Base-by-base conservation (phyloP, 1,140 invertebrate species). In the Ips typographus region DNA sequence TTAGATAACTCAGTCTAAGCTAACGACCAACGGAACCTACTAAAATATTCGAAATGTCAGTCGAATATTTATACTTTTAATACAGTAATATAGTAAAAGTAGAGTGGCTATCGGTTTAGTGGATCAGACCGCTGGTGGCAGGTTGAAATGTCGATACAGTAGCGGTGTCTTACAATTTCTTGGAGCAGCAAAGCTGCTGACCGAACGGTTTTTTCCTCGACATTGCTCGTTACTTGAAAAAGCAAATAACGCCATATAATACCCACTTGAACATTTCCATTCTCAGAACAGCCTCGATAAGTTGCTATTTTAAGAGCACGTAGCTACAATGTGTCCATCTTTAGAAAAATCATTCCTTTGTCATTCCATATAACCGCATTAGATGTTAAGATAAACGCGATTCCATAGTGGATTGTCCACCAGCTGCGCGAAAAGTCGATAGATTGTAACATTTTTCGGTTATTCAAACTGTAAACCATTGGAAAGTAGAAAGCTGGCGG, bases 1-100 rank as follows among this genome's bases (percentile, higher is more conserved):
- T 49, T 49, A 49, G 44, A 49, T 49, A 49, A 49, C 44, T 49
- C 44, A 22, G 22, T 49, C 44, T 49, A 49, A 22, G 44, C 44
- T 49, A 49, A 49, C 44, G 44, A 49, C 44, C 44, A 49, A 22
- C 44, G 22, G 22, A 49, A 6, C 22, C 44, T 49, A 49, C 22
- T 22, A 22, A 22, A 22, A 22, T 22, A 22, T 49, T 49, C 22
- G 22, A 22, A 49, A 49, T 49, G 44, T 49, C 44, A 22, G 22
- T 22, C 22, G 22, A 22, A 22, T 22, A 22, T 22, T 22, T 22
- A 22, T 22, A 22, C 22, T 22, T 22, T 22, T 22, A 22, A 22
- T 22, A 22, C 22, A 22, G 22, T 22, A 22, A 22, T 22, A 22
- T 22, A 22, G 22, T 22, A 22, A 22, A 22, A 22, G 22, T 22